Evolutionary conservation across 2,113 vertebrate genomes (phyloP).

Genomic region (Scolopax mira): DNA sequence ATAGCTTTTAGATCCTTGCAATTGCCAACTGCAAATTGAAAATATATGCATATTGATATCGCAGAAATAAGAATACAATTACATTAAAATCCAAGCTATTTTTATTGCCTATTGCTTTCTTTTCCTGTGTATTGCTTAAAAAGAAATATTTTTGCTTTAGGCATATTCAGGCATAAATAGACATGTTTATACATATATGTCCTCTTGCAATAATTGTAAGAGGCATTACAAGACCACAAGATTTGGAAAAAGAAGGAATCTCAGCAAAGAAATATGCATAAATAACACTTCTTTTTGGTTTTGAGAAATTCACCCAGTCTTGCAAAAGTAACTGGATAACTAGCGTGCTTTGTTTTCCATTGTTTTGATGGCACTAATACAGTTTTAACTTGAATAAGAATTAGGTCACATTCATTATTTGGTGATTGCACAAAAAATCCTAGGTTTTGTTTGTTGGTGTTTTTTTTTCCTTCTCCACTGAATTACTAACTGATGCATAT

Average conservation of each 20-base stretch:
- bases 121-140: not conserved
- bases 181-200: not conserved
- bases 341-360: accelerated
- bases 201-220: not conserved
- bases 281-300: not conserved
- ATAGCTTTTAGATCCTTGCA: constrained; percentile 8
- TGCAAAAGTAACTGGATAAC: not conserved
- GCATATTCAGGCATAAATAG: not conserved
- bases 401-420: not conserved
- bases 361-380: not conserved
- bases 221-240: not conserved
- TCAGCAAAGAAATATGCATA: not conserved
- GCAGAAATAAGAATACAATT: not conserved
- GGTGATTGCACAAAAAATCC: not conserved
- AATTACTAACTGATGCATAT: not conserved
- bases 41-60: not conserved
- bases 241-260: not conserved
- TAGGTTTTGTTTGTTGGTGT: not conserved
- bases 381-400: not conserved
- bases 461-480: not conserved
- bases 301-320: not conserved
- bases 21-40: constrained; percentile 7
- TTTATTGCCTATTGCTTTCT: not conserved
- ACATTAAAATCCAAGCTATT: not conserved
- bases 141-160: not conserved